These are phyloP conservation scores for Neodiprion pinetum DNA, from an alignment of 1,140 invertebrate species.

Conservation along the genomic window DNA sequence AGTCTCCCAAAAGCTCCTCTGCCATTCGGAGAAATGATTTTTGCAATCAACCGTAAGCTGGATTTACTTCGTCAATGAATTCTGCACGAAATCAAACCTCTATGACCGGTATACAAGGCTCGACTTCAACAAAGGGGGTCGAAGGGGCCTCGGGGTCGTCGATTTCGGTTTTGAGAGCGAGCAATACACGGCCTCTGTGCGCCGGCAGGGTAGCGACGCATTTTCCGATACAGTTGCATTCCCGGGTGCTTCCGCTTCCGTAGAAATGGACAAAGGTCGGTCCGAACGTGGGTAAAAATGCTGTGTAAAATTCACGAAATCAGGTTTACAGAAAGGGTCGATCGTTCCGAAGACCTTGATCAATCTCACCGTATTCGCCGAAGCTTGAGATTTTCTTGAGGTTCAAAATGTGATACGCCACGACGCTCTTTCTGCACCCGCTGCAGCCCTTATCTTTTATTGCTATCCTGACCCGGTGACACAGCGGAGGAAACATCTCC, in stretches of 20 bases:
- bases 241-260: constrained; percentile 61
- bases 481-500: constrained; percentile 69
- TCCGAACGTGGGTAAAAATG: constrained; percentile 77
- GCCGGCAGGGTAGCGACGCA: constrained; percentile 60
- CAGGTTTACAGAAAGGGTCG: background rate
- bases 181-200: constrained; percentile 66
- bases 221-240: constrained; percentile 61
- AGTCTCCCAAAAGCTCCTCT: constrained; percentile 51
- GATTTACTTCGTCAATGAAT: background rate
- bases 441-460: constrained; percentile 58
- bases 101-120: constrained; percentile 55
- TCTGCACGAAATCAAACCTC: constrained; percentile 44
- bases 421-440: constrained; percentile 53
- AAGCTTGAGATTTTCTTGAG: constrained; percentile 62
- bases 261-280: constrained; percentile 79
- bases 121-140: constrained; percentile 51
- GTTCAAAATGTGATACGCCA: constrained; percentile 64
- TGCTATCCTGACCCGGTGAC: constrained; percentile 63
- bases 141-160: constrained; percentile 55
- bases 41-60: background rate
- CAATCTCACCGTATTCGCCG: constrained; percentile 59
- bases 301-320: constrained; percentile 41
- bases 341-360: constrained; percentile 23
- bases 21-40: background rate
- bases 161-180: constrained; percentile 65